These are phyloP conservation scores for Orchestes rusci DNA, from an alignment of 2,888 invertebrate genomes.

Conservation along the genomic window DNA sequence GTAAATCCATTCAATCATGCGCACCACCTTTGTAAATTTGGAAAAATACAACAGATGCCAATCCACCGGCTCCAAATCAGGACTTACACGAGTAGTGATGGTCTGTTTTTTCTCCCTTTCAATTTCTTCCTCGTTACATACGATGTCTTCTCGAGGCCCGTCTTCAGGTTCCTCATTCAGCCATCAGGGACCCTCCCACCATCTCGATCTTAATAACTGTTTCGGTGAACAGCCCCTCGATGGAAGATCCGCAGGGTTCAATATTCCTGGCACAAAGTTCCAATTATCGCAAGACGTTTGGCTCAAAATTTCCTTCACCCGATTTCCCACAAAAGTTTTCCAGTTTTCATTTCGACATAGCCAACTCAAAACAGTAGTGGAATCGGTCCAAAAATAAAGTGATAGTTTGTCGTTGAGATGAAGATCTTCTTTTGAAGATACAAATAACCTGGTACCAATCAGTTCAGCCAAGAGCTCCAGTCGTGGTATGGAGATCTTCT, in stretches of 20 bases:
- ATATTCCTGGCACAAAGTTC: slow-evolving; percentile 32
- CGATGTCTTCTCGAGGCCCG: slow-evolving; percentile 8
- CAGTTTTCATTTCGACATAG: slow-evolving; percentile 27
- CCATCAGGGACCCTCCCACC: slow-evolving; percentile 36
- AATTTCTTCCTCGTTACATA: slow-evolving; percentile 13
- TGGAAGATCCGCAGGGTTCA: slow-evolving; percentile 35
- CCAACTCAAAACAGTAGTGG: slow-evolving; percentile 30
- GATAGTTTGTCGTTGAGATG: neutral
- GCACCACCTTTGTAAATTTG: slow-evolving; percentile 10
- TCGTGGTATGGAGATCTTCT: slow-evolving; percentile 6
- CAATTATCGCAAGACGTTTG: slow-evolving; percentile 21
- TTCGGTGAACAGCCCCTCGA: slow-evolving; percentile 32
- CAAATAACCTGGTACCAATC: slow-evolving; percentile 4
- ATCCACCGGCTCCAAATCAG: slow-evolving; percentile 7
- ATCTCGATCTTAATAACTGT: slow-evolving; percentile 29
- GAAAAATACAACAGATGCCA: slow-evolving; percentile 23
- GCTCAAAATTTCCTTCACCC: slow-evolving; percentile 30
- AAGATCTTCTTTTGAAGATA: neutral
- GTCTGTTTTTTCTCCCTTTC: slow-evolving; percentile 6
- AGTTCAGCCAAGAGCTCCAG: slow-evolving; percentile 12
- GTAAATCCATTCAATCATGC: slow-evolving; percentile 21
- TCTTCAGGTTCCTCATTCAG: slow-evolving; percentile 22
- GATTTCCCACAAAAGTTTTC: slow-evolving; percentile 31
- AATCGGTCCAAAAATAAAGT: slow-evolving; percentile 25
- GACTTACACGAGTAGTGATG: slow-evolving; percentile 3